Percentiles rank a stretch among this genome's conserved stretches.
Conservation (phyloP, 2,888 invertebrate genomes). For the Nephrotoma appendiculata region DNA sequence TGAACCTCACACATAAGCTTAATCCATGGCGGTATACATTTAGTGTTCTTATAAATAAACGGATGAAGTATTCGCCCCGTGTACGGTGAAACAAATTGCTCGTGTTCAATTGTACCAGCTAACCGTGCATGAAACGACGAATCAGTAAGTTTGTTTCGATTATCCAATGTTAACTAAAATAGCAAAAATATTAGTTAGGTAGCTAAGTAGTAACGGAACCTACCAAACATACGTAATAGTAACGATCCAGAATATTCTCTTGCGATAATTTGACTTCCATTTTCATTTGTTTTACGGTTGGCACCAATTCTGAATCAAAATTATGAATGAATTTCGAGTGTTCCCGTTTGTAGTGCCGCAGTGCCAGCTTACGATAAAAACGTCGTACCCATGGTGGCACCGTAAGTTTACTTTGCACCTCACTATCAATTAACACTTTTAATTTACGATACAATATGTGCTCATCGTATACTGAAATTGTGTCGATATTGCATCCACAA, state of each 20-base stretch:
- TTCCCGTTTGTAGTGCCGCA: slow-evolving; percentile 41
- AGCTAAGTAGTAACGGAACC: neutral
- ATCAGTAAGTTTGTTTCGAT: slow-evolving; percentile 15
- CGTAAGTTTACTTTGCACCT: slow-evolving; percentile 18
- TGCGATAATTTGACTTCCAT: slow-evolving; percentile 5
- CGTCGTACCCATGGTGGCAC: slow-evolving; percentile 30
- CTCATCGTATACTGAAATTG: slow-evolving; percentile 28
- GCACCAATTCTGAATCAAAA: slow-evolving; percentile 29
- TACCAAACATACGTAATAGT: slow-evolving; percentile 16
- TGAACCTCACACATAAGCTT: slow-evolving; percentile 36
- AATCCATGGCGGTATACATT: slow-evolving; percentile 55
- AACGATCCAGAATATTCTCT: slow-evolving; percentile 26
- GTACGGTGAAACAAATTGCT: slow-evolving; percentile 50
- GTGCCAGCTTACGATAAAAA: slow-evolving; percentile 41
- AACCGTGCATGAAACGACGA: slow-evolving; percentile 34
- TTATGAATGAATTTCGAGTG: slow-evolving; percentile 40
- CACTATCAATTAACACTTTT: slow-evolving; percentile 20
- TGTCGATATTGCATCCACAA: slow-evolving; percentile 15
- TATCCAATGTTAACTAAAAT: slow-evolving; percentile 19
- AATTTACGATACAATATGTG: slow-evolving; percentile 23
- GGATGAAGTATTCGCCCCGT: slow-evolving; percentile 64
- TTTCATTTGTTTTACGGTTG: neutral
- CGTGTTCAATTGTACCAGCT: slow-evolving; percentile 36
- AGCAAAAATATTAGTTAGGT: neutral
- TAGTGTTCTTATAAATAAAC: slow-evolving; percentile 60